Evolutionary conservation across 2,888 invertebrate genomes (phyloP), one percentile per base, ranked within the genome.

Genomic region (Agrochola circellaris): DNA sequence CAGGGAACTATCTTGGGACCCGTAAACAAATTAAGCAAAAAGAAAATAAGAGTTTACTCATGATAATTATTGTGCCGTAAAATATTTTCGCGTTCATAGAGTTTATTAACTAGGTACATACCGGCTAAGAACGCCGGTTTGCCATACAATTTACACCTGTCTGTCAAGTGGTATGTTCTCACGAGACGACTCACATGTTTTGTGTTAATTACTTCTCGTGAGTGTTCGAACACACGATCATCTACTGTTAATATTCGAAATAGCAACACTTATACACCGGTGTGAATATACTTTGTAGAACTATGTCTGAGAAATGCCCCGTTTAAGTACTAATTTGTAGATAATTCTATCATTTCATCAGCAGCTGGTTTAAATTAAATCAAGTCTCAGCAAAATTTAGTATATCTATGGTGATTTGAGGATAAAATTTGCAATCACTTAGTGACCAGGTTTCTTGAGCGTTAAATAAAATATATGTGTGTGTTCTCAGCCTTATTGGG

Each of bases 61-160:
- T 81, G 66, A 61, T 82, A 73, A 84, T 84, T 78, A 81, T 78
- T 62, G 61, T 62, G 79, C 70, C 64, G 66, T 84, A 70, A 84
- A 84, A 84, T 84, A 78, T 78, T 84, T 84, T 84, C 82, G 84
- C 82, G 72, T 81, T 70, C 84, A 78, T 83, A 76, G 60, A 78
- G 78, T 78, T 71, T 84, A 84, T 81, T 84, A 84, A 78, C 75
- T 67, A 84, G 81, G 72, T 70, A 73, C 75, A 83, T 85, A 79
- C 79, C 64, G 67, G 77, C 77, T 81, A 65, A 69, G 74, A 75
- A 66, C 74, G 69, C 72, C 73, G 67, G 84, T 87, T 84, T 82
- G 83, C 73, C 67, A 73, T 86, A 73, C 84, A 86, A 86, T 87
- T 87, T 79, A 77, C 87, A 86, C 84, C 84, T 84, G 75, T 75